Percentiles rank a stretch among this genome's conserved stretches.
Conservation (phyloP, 2,113 vertebrate genomes). For the Protomyctophum bolini region DNA sequence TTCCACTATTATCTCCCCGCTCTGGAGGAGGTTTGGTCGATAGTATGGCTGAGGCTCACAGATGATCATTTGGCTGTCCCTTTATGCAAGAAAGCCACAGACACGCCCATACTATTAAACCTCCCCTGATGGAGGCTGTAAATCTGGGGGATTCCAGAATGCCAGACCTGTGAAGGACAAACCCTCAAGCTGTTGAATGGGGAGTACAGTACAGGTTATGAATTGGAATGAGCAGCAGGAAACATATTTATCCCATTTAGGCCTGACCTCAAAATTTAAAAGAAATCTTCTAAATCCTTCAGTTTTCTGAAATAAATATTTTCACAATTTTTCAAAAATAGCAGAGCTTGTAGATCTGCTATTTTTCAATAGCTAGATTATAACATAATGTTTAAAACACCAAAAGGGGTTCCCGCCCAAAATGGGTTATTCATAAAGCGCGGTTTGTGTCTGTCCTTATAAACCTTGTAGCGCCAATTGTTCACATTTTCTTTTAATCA, state of each 20-base stretch:
- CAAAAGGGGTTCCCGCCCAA: no score
- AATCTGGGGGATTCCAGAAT: conserved; percentile 12
- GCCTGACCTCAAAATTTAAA: no score
- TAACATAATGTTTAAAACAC: no score
- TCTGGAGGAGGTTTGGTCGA: conserved; percentile 14
- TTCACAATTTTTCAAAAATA: no score
- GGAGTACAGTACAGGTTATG: background rate
- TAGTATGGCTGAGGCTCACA: conserved; percentile 7
- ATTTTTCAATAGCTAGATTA: no score
- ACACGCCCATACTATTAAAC: conserved; percentile 13
- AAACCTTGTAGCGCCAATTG: no score
- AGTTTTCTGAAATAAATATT: no score
- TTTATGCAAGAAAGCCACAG: conserved; percentile 1
- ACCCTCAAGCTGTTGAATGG: background rate
- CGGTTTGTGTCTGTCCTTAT: background rate
- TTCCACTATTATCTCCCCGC: conserved; percentile 30
- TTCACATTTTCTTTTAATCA: no score
- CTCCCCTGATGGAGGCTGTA: conserved; percentile 19
- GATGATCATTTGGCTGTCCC: conserved; percentile 19
- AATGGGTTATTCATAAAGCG: background rate
- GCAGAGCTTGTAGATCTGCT: no score
- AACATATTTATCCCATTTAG: no score
- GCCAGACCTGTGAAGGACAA: conserved; percentile 10
- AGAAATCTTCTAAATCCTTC: no score
- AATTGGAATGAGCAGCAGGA: background rate